A percentile compares a stretch with the other conserved stretches of the same genome.
Conservation (phyloP, 2,113 vertebrate species). For the Oxyura jamaicensis region DNA sequence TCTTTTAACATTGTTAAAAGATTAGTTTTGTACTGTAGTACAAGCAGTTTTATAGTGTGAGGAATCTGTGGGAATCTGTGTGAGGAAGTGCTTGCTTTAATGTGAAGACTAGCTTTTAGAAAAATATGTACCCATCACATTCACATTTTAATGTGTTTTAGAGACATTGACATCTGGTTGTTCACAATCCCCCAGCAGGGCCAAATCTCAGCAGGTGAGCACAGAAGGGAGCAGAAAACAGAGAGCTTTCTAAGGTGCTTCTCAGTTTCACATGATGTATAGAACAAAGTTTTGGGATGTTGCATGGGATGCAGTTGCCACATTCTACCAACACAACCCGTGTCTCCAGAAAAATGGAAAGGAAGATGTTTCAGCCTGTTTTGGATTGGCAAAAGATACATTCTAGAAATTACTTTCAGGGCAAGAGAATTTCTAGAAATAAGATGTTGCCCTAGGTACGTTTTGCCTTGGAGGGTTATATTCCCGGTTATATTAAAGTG, state of each 20-base stretch:
- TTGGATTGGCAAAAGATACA: background rate
- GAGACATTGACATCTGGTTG: background rate
- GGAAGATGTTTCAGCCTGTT: background rate
- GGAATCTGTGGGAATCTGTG: too few relatives aligned
- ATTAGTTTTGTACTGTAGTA: too few relatives aligned
- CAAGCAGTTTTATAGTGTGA: background rate
- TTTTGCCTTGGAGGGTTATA: background rate
- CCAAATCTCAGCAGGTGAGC: background rate
- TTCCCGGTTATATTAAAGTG: background rate
- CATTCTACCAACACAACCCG: background rate
- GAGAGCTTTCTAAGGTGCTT: background rate
- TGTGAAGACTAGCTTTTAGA: background rate
- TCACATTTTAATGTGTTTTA: background rate
- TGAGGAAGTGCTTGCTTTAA: background rate
- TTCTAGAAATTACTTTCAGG: background rate
- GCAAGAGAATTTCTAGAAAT: background rate
- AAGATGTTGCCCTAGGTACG: background rate
- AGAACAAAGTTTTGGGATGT: background rate
- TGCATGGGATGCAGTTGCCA: background rate
- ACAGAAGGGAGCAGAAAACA: background rate
- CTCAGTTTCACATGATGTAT: background rate
- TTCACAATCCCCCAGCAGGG: background rate
- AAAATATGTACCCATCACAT: fast-evolving
- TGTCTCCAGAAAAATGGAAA: background rate
- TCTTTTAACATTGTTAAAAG: background rate